phyloP scores from a whole-genome alignment of 1,140 invertebrate genomes.

The Drosophila serrata region DNA sequence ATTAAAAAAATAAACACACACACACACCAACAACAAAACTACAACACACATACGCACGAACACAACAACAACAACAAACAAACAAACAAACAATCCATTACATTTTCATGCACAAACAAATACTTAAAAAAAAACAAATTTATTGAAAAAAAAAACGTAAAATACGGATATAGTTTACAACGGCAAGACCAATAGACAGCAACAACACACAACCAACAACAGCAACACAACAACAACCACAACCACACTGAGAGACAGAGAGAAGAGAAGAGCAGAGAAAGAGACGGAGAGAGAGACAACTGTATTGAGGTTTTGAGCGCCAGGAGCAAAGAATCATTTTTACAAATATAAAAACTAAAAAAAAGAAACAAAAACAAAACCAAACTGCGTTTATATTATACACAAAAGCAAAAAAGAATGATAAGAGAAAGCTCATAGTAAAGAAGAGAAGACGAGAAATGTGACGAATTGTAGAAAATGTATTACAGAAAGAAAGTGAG shows the following conservation, averaged over 20 bases:
- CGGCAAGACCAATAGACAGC: slow-evolving; percentile 64
- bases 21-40: slow-evolving; percentile 34
- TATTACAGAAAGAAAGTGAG: slow-evolving; percentile 33
- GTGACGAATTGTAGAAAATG: slow-evolving; percentile 58
- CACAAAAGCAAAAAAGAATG: slow-evolving; percentile 16
- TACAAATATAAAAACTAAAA: slow-evolving; percentile 68
- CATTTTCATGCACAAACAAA: slow-evolving; percentile 59
- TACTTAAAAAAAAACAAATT: slow-evolving; percentile 1
- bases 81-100: slow-evolving; percentile 49
- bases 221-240: slow-evolving; percentile 23
- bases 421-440: slow-evolving; percentile 44
- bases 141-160: slow-evolving; percentile 46
- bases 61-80: slow-evolving; percentile 43
- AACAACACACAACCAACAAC: slow-evolving; percentile 45
- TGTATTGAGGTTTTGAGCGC: slow-evolving; percentile 69
- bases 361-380: slow-evolving; percentile 43
- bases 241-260: slow-evolving; percentile 48
- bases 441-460: slow-evolving; percentile 15
- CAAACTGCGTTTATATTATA: slow-evolving; percentile 74
- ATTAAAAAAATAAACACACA: slow-evolving; percentile 23
- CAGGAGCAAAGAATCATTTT: slow-evolving; percentile 78
- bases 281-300: slow-evolving; percentile 53
- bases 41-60: slow-evolving; percentile 54
- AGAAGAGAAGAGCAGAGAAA: slow-evolving; percentile 16
- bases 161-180: slow-evolving; percentile 68